Evolutionary conservation across 2,797 vertebrate species (phyloP), one percentile per base, ranked within the genome.

Genomic region (Pseudomugil gertrudae): DNA sequence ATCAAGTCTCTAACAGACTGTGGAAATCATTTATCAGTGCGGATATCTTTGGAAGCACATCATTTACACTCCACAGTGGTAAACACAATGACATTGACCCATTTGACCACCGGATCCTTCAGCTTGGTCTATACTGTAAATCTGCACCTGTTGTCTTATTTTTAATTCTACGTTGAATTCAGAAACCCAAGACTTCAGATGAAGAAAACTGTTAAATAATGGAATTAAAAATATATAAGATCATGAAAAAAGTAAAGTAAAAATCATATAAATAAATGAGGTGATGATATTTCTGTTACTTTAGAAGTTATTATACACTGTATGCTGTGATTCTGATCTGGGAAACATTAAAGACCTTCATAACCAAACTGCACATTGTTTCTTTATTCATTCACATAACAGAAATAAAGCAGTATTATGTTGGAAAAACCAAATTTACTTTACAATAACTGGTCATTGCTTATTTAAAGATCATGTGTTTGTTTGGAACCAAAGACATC

Each of bases 251-350:
- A 74, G 74, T 72, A 83, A 84, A 85, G 72, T 87, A 72, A 90
- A 50, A 90, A 87, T 81, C 85, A 87, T 91, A 93, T 92, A 92
- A 92, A 92, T 92, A 91, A 90, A 90, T 91, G 91, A 91, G 92
- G 86, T 93, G 90, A 94, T 92, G 90, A 93, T 94, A 92, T 94
- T 93, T 94, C 91, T 94, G 92, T 94, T 93, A 90, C 87, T 93
- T 94, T 95, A 93, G 92, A 92, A 89, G 89, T 93, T 93, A 93
- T 92, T 93, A 92, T 92, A 93, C 92, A 93, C 92, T 94, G 93
- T 94, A 93, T 93, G 93, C 93, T 95, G 94, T 94, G 92, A 94
- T 91, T 93, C 92, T 92, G 92, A 94, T 91, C 90, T 93, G 92
- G 92, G 88, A 91, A 92, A 93, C 91, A 95, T 94, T 95, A 93